These are phyloP conservation scores for Gambusia yucatana DNA, from an alignment of 2,797 vertebrate species.

Conservation along the genomic window DNA sequence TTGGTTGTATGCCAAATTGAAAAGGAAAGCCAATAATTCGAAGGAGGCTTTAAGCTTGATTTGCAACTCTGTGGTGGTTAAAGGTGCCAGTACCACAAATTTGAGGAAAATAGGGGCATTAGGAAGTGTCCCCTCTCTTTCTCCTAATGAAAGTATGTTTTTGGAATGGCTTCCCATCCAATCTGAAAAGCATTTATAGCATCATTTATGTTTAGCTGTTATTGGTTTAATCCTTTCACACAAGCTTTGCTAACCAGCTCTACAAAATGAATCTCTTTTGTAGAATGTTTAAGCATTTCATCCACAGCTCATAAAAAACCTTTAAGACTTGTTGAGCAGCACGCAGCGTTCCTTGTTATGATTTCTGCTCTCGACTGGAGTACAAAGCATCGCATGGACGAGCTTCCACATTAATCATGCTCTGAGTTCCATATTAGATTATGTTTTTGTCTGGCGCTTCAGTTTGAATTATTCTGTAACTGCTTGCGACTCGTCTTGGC, in stretches of 20 bases:
- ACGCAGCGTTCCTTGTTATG: conserved; percentile 1
- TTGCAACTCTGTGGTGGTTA: not conserved
- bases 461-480: conserved; percentile 57
- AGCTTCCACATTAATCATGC: conserved; percentile 53
- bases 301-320: not conserved
- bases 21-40: conserved; percentile 13
- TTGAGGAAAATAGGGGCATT: not conserved
- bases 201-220: not conserved
- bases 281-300: not conserved
- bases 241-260: not conserved
- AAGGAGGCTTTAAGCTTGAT: conserved; percentile 13
- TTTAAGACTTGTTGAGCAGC: conserved; percentile 5
- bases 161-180: not conserved
- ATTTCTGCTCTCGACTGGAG: conserved; percentile 12
- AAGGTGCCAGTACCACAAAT: conserved; percentile 13
- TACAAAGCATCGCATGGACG: conserved; percentile 14
- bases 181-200: not conserved
- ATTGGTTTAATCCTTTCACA: not conserved
- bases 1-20: conserved; percentile 9
- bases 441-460: conserved; percentile 57
- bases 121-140: not conserved
- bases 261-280: not conserved
- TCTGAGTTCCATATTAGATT: conserved; percentile 51
- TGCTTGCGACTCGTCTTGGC: conserved; percentile 28
- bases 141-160: not conserved